Conservation (phyloP, 2,888 invertebrate genomes). For the Heteromyza rotundicornis region DNA sequence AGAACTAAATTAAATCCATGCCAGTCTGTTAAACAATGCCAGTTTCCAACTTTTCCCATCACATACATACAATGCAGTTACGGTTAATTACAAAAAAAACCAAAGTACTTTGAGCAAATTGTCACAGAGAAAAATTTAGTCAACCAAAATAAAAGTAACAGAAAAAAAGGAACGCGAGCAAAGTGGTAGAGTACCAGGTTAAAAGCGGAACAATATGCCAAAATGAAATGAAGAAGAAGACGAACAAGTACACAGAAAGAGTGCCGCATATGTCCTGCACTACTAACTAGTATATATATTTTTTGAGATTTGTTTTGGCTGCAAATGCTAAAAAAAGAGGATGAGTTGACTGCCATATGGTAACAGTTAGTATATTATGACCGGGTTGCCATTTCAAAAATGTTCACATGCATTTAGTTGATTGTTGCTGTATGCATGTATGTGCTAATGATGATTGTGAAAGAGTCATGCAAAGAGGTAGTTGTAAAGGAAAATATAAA, state of each 20-base stretch:
- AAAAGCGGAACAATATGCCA: neutral
- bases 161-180: neutral
- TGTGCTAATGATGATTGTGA: conserved; percentile 7
- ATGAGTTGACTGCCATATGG: too few relatives aligned
- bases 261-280: too few relatives aligned
- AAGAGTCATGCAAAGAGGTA: too few relatives aligned
- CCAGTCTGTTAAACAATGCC: too few relatives aligned
- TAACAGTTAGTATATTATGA: too few relatives aligned
- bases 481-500: too few relatives aligned
- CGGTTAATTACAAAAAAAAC: neutral
- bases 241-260: neutral
- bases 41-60: too few relatives aligned
- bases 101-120: conserved; percentile 1
- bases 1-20: too few relatives aligned
- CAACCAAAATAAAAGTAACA: neutral
- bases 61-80: neutral
- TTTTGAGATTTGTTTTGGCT: too few relatives aligned
- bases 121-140: neutral
- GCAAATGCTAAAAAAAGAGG: too few relatives aligned
- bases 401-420: conserved; percentile 6
- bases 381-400: conserved; percentile 1
- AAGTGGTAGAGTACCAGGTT: neutral
- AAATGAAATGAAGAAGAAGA: neutral
- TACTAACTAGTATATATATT: too few relatives aligned
- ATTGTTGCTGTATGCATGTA: neutral